Percentiles rank a stretch among this genome's conserved stretches.
These are phyloP conservation scores for Chondrosia reniformis DNA, from an alignment of 37 sponge, comb jelly and placozoan genomes.

Conservation along the genomic window DNA sequence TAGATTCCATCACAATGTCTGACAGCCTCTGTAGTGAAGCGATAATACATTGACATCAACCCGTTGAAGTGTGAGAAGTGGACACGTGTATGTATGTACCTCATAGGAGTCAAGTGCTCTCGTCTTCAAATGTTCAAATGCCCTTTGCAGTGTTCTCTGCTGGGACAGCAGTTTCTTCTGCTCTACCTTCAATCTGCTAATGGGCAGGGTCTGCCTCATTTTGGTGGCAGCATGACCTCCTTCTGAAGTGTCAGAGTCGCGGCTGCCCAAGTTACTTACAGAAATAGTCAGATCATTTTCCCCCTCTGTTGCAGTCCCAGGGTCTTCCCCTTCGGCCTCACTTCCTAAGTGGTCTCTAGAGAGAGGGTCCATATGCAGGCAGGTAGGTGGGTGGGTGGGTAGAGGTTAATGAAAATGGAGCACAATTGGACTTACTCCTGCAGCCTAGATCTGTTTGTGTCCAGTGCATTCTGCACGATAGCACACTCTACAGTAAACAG, in stretches of 20 bases:
- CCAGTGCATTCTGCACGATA: conserved; percentile 44
- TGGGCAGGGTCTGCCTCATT: neutral
- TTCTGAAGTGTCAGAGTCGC: neutral
- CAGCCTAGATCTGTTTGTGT: conserved; percentile 37
- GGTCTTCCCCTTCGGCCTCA: neutral
- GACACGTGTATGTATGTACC: conserved; percentile 20
- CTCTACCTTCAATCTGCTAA: conserved; percentile 29
- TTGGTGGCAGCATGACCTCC: neutral
- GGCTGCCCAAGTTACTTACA: neutral
- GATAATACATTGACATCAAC: neutral
- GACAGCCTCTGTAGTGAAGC: neutral
- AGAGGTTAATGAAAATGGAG: neutral
- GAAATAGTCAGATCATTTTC: neutral
- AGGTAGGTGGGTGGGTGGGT: neutral
- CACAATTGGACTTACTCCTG: conserved; percentile 21
- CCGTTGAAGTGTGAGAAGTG: neutral
- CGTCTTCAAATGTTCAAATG: conserved; percentile 22
- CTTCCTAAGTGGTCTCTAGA: neutral
- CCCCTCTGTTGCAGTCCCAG: neutral
- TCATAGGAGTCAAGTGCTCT: conserved; percentile 29
- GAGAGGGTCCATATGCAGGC: neutral
- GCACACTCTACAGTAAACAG: conserved; percentile 24
- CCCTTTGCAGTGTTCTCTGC: conserved; percentile 29
- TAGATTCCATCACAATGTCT: neutral
- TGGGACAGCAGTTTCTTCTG: conserved; percentile 36